Evolutionary conservation across 2,797 vertebrate genomes (phyloP).

Genomic region (Labeo calbasu): DNA sequence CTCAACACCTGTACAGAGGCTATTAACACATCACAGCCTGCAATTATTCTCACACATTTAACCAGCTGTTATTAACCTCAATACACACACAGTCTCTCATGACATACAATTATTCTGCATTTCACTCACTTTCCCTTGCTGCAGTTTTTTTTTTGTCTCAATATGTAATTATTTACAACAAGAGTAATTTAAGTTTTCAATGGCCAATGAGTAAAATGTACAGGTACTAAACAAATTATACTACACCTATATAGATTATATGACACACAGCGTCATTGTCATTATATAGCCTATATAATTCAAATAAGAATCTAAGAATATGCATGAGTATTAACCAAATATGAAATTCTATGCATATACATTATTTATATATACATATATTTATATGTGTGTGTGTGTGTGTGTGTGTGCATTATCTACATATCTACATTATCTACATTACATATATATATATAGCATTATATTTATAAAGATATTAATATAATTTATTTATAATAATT

Average conservation of each 20-base stretch:
- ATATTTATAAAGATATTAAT: too few relatives aligned
- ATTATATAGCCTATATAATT: too few relatives aligned
- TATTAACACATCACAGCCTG: constrained; percentile 37
- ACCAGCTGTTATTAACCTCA: constrained; percentile 24
- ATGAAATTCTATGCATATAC: too few relatives aligned
- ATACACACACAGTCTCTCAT: neutral
- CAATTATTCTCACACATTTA: constrained; percentile 34
- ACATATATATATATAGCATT: too few relatives aligned
- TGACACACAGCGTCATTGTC: neutral
- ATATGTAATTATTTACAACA: neutral
- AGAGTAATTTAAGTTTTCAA: neutral
- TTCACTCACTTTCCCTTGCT: neutral
- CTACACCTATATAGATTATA: too few relatives aligned
- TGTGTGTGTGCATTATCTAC: too few relatives aligned
- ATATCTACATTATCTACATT: too few relatives aligned
- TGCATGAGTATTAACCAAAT: too few relatives aligned
- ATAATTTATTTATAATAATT: too few relatives aligned
- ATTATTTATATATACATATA: too few relatives aligned
- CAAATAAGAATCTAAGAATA: too few relatives aligned
- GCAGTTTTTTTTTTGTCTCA: neutral
- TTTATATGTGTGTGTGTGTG: too few relatives aligned
- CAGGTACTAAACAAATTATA: neutral
- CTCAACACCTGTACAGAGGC: constrained; percentile 33
- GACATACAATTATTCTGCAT: constrained; percentile 13
- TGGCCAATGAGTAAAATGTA: neutral